These are phyloP conservation scores for Clinocottus analis DNA, from an alignment of 2,113 vertebrate species.

Conservation along the genomic window DNA sequence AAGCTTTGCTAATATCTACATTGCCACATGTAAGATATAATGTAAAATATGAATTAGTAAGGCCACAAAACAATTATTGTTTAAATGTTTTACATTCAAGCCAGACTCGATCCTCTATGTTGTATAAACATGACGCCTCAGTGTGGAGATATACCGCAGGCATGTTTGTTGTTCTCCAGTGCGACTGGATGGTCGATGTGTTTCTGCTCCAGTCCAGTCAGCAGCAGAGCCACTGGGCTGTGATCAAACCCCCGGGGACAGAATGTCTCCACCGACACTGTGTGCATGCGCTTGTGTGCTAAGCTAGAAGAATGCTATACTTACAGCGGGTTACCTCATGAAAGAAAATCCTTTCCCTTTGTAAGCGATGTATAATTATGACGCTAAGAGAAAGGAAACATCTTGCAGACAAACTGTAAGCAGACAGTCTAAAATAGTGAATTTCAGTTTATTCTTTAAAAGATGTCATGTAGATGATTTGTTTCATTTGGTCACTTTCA, in stretches of 20 bases:
- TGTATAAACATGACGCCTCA: background rate
- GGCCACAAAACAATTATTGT: background rate
- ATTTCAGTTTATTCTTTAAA: background rate
- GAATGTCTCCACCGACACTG: slow-evolving; percentile 5
- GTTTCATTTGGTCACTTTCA: background rate
- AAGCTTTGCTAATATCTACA: background rate
- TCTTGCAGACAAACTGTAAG: background rate
- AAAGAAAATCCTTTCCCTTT: slow-evolving; percentile 2
- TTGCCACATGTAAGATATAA: background rate
- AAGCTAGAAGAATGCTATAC: slow-evolving; percentile 20
- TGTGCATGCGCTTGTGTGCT: background rate
- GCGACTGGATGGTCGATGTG: slow-evolving; percentile 4
- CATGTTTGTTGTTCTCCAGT: slow-evolving; percentile 23
- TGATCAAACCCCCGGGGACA: slow-evolving; percentile 40
- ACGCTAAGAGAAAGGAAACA: background rate
- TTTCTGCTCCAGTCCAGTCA: slow-evolving; percentile 23
- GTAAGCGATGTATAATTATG: slow-evolving; percentile 16
- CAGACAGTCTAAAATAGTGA: background rate
- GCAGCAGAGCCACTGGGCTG: slow-evolving; percentile 25
- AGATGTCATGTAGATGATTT: background rate
- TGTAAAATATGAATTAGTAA: slow-evolving; percentile 6
- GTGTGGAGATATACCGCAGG: background rate
- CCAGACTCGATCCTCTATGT: background rate
- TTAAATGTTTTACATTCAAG: background rate
- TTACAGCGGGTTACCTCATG: slow-evolving; percentile 33